Evolutionary conservation across 2,888 invertebrate species (phyloP).

Genomic region (Eutolmus rufibarbis): DNA sequence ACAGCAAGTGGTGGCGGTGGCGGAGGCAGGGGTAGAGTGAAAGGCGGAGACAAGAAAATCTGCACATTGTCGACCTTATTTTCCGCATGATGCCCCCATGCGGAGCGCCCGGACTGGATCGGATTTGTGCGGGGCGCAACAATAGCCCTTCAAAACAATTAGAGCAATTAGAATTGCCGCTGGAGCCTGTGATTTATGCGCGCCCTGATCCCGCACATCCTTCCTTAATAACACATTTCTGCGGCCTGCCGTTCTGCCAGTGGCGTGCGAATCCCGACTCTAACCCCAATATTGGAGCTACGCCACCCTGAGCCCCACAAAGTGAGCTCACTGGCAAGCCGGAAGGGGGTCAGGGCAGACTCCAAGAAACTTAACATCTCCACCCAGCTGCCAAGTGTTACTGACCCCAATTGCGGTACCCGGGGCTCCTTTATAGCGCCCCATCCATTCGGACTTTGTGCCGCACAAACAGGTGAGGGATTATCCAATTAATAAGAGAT

Average conservation of each 20-base stretch:
- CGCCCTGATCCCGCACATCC: background rate
- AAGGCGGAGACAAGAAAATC: background rate
- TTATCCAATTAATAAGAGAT: conserved; percentile 21
- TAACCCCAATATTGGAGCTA: background rate
- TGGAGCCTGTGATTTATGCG: background rate
- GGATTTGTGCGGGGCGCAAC: background rate
- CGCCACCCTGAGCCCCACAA: background rate
- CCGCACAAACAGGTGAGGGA: background rate
- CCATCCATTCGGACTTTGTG: background rate
- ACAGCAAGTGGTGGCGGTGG: background rate
- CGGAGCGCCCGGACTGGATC: background rate
- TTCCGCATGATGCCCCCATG: background rate
- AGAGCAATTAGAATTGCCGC: background rate
- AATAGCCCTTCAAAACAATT: background rate
- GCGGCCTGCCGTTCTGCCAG: background rate
- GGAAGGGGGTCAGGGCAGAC: background rate
- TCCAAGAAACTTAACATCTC: background rate
- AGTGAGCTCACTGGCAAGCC: background rate
- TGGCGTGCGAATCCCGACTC: background rate
- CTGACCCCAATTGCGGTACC: background rate
- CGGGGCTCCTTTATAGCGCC: background rate
- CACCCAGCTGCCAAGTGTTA: background rate
- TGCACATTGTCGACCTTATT: background rate
- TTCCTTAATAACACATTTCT: background rate
- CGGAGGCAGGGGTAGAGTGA: background rate